Base-by-base conservation (phyloP, 2,888 invertebrate species). In the Acanthosoma haemorrhoidale region DNA sequence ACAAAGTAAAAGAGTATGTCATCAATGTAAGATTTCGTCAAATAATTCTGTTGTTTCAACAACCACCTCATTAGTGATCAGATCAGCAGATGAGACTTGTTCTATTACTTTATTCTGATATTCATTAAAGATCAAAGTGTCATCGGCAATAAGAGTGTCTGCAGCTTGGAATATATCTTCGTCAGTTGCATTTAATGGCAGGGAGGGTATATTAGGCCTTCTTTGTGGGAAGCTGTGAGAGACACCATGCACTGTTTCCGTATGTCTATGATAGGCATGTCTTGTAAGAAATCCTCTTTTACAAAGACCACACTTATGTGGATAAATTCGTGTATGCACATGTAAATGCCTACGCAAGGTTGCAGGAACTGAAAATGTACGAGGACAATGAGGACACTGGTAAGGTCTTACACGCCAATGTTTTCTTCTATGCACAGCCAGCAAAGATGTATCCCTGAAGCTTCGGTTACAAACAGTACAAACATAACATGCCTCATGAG, bases 111-210 rank as follows among this genome's bases (percentile, higher is more conserved):
- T 70, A 13, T 68, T 71, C 39, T 36, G 63, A 59, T 72, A 73
- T 5, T 72, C 73, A 41, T 70, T 71, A 59, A 73, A 72, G 68
- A 73, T 68, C 36, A 73, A 70, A 13, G 68, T 43, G 61, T 72
- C 72, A 32, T 73, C 71, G 15, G 73, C 59, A 43, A 73, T 73
- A 2, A 73, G 60, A 51, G 71, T 71, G 66, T 73, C 73, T 5
- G 73, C 73, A 11, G 73, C 73, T 8, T 72, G 73, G 51, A 73
- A 66, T 32, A 73, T 71, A 41, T 73, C 73, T 63, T 73, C 73
- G 25, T 73, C 73, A 13, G 73, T 72, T n/a, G 73, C 72, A 63
- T 72, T 73, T 15, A 72, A 69, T 51, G 73, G 72, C 9, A 73
- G 71, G 3, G 71, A 51, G 18, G 70, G 66, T 34, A 68, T 64